Evolutionary conservation across 2,113 vertebrate species (phyloP).

Genomic region (Peromyscus maniculatus): DNA sequence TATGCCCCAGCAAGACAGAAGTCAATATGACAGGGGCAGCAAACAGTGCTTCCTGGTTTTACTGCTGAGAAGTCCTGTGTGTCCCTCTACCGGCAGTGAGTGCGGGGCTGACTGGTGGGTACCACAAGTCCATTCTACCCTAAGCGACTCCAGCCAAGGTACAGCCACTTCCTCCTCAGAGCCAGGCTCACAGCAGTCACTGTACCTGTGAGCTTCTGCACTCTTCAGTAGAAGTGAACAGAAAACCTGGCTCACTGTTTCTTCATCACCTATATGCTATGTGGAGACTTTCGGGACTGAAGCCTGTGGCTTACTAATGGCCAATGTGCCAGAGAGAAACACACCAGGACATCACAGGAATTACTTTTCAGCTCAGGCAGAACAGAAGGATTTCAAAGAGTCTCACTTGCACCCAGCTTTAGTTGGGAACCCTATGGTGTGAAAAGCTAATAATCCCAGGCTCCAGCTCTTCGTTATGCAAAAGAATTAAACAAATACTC

Average conservation of each 20-base stretch:
- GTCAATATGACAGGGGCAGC: neutral
- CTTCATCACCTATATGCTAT: neutral
- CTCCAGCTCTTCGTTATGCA: constrained; percentile 60
- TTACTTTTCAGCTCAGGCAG: constrained; percentile 34
- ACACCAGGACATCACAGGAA: neutral
- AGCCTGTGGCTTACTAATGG: constrained; percentile 2
- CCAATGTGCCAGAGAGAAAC: neutral
- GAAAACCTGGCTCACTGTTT: neutral
- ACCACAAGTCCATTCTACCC: neutral
- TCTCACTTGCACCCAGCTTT: neutral
- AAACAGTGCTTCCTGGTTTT: neutral
- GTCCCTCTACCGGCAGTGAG: neutral
- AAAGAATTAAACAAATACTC: constrained; percentile 23
- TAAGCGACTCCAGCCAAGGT: neutral
- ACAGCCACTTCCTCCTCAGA: neutral
- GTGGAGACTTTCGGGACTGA: neutral
- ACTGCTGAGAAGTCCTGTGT: neutral
- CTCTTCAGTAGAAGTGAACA: neutral
- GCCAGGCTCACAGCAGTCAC: neutral
- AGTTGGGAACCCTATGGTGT: neutral
- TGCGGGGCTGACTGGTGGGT: neutral
- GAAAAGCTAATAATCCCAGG: constrained; percentile 56
- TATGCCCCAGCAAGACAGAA: neutral
- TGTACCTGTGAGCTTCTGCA: accelerated
- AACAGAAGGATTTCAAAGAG: neutral